Conservation (phyloP, 2,888 invertebrate genomes). For the Tineola bisselliella region DNA sequence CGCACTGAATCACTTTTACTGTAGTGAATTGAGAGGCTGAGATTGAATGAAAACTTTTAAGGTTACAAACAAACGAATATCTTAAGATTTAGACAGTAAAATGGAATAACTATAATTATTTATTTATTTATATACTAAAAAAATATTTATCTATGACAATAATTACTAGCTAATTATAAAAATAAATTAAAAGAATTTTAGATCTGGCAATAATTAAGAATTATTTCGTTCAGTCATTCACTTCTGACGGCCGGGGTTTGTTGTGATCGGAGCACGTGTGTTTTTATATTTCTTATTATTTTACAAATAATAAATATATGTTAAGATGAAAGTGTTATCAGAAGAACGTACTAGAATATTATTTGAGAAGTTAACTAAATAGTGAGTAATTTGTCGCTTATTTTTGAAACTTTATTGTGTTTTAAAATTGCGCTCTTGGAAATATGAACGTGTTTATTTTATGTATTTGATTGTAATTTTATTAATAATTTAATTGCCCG, state of each 20-base stretch:
- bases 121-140: no score
- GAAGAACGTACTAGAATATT: constrained; percentile 88
- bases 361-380: constrained; percentile 93
- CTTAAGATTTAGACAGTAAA: no score
- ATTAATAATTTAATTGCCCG: no score
- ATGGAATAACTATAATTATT: no score
- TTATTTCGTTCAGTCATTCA: not conserved
- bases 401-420: no score
- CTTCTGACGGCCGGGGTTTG: not conserved
- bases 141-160: no score
- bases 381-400: constrained; percentile 70
- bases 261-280: constrained; percentile 1
- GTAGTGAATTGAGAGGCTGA: not conserved
- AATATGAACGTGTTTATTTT: no score
- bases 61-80: not conserved
- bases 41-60: not conserved
- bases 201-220: not conserved
- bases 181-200: no score
- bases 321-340: constrained; percentile 84
- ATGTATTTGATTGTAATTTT: no score
- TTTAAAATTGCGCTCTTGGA: no score
- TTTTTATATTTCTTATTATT: not conserved
- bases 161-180: no score
- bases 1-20: not conserved
- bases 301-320: not conserved